Evolutionary conservation across 2,888 invertebrate genomes (phyloP).

Genomic region (Catonia carolina): DNA sequence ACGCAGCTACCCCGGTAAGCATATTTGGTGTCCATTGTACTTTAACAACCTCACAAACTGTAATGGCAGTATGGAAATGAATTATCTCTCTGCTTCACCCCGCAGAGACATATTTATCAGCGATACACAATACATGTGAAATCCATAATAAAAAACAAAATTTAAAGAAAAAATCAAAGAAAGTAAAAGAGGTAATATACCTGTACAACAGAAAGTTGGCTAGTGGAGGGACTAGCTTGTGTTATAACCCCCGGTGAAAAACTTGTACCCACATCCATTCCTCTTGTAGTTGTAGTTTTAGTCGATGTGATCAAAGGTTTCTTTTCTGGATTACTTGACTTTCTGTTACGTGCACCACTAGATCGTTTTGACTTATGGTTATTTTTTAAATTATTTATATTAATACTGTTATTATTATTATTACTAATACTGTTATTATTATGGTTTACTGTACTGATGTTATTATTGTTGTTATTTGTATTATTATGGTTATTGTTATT

Average conservation of each 20-base stretch:
- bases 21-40: no score
- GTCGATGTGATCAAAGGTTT: slow-evolving; percentile 19
- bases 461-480: slow-evolving; percentile 38
- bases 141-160: no score
- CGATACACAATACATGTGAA: no score
- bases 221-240: slow-evolving; percentile 28
- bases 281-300: neutral
- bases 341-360: slow-evolving; percentile 18
- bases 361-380: neutral
- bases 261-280: slow-evolving; percentile 4
- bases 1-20: no score
- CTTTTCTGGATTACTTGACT: slow-evolving; percentile 26
- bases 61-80: no score
- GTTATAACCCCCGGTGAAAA: neutral
- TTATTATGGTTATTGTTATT: slow-evolving; percentile 44
- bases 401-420: slow-evolving; percentile 37
- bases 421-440: slow-evolving; percentile 38
- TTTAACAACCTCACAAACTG: no score
- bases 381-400: slow-evolving; percentile 18
- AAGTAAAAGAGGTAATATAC: no score
- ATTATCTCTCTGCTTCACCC: no score
- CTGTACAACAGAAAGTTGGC: slow-evolving; percentile 32
- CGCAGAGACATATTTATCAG: no score
- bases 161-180: no score
- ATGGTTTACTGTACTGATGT: slow-evolving; percentile 43